These are phyloP conservation scores for Saxidomus purpurata DNA, from an alignment of 1,140 invertebrate species.

Conservation along the genomic window DNA sequence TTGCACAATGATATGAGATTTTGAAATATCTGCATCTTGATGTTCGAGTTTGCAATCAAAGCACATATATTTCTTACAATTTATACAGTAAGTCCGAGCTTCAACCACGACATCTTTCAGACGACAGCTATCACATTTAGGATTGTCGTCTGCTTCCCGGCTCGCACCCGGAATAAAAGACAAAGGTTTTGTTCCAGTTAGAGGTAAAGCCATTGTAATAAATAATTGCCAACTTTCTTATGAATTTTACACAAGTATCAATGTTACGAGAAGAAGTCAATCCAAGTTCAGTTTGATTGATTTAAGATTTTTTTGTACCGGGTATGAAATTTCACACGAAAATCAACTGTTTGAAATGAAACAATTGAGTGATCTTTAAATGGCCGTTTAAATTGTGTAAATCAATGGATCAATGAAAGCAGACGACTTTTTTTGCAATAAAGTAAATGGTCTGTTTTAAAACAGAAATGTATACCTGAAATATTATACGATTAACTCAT, in stretches of 20 bases:
- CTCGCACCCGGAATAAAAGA: background rate
- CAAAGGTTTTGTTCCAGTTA: slow-evolving; percentile 20
- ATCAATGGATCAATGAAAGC: too few species aligned
- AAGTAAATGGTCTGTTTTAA: too few species aligned
- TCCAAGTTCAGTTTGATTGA: too few species aligned
- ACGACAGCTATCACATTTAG: background rate
- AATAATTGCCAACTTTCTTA: too few species aligned
- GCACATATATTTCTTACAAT: slow-evolving; percentile 49
- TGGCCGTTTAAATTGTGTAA: too few species aligned
- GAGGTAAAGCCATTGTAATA: background rate
- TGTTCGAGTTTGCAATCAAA: slow-evolving; percentile 12
- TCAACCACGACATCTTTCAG: background rate
- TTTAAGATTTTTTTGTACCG: too few species aligned
- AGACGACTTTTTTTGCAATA: too few species aligned
- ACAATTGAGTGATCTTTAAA: background rate
- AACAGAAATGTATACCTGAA: too few species aligned
- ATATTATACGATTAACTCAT: too few species aligned
- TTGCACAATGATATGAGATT: slow-evolving; percentile 11
- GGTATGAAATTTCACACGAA: background rate
- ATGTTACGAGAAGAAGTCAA: too few species aligned
- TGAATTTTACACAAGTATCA: too few species aligned
- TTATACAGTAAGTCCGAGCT: background rate
- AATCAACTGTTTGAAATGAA: background rate
- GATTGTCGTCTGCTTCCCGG: background rate
- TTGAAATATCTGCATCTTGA: background rate